Percentiles rank a stretch among this genome's conserved stretches.
Evolutionary conservation across 2,888 invertebrate species (phyloP).

Genomic region (Griposia aprilina): DNA sequence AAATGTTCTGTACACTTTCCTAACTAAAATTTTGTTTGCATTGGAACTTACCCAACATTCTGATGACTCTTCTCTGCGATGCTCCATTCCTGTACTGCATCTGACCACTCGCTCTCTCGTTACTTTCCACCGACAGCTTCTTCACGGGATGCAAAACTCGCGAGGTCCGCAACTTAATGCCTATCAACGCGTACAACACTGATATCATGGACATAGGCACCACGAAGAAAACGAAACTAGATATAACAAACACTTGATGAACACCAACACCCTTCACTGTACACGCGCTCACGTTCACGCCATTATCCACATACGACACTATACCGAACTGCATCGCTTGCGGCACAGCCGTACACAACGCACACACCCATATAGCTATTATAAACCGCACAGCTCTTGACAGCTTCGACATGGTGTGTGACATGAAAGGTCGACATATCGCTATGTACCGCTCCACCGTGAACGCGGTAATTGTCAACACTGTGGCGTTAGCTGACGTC

Average conservation of each 20-base stretch:
- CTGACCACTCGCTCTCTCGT: conserved; percentile 78
- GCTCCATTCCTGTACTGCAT: conserved; percentile 90
- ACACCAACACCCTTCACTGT: conserved; percentile 91
- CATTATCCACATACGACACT: conserved; percentile 87
- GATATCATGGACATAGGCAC: conserved; percentile 96
- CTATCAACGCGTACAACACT: conserved; percentile 95
- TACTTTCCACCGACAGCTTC: conserved; percentile 88
- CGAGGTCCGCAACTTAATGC: conserved; percentile 93
- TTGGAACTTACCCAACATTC: conserved; percentile 94
- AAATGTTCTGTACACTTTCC: conserved; percentile 7
- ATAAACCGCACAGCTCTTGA: conserved; percentile 95
- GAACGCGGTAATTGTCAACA: conserved; percentile 96
- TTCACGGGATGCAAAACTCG: conserved; percentile 91
- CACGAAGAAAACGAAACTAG: conserved; percentile 95
- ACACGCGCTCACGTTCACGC: conserved; percentile 89
- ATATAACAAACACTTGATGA: conserved; percentile 94
- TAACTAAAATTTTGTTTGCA: background rate
- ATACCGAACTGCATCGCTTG: conserved; percentile 96
- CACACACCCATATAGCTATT: conserved; percentile 94
- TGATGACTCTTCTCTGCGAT: conserved; percentile 92
- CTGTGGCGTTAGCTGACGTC: conserved; percentile 96
- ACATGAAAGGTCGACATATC: conserved; percentile 96
- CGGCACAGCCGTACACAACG: conserved; percentile 93
- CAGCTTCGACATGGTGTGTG: conserved; percentile 95
- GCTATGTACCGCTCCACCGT: conserved; percentile 97